Evolutionary conservation across 35 echinoderm and acorn worm species (phyloP).

Genomic region (Diadema setosum): DNA sequence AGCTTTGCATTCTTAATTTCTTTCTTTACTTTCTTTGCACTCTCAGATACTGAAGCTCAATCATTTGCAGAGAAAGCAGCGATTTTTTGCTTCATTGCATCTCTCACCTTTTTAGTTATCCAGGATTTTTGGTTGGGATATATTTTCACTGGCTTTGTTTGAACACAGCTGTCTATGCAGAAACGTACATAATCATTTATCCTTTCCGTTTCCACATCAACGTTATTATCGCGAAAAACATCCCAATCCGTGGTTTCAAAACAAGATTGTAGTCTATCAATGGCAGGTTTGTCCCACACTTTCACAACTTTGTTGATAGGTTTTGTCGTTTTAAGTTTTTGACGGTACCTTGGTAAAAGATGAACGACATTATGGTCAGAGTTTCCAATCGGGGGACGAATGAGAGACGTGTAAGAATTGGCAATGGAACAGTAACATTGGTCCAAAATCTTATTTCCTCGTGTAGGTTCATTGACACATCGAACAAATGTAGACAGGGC

Average conservation of each 20-base stretch:
- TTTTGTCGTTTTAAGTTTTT: not conserved
- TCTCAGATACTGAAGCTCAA: not conserved
- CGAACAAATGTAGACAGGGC: not conserved
- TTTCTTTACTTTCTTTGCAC: not conserved
- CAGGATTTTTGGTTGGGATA: not conserved
- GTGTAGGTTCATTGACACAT: not conserved
- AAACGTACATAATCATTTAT: not conserved
- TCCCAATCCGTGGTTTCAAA: constrained; percentile 12
- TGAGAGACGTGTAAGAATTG: not conserved
- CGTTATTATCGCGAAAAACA: not conserved
- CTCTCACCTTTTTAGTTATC: not conserved
- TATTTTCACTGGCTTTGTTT: not conserved
- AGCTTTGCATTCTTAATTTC: not conserved
- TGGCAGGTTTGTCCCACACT: not conserved
- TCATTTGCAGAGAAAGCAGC: not conserved
- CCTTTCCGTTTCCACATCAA: not conserved
- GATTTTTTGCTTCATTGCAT: not conserved
- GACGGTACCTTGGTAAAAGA: not conserved
- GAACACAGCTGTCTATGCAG: not conserved
- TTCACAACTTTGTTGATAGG: not conserved
- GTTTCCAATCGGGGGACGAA: not conserved
- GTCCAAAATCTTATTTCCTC: not conserved
- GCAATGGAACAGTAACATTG: not conserved
- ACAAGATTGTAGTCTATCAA: not conserved
- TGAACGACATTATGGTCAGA: not conserved